A percentile compares a stretch with the other conserved stretches of the same genome.
phyloP scores from a whole-genome alignment of 2,888 invertebrate species.

The Digitonthophagus gazella region DNA sequence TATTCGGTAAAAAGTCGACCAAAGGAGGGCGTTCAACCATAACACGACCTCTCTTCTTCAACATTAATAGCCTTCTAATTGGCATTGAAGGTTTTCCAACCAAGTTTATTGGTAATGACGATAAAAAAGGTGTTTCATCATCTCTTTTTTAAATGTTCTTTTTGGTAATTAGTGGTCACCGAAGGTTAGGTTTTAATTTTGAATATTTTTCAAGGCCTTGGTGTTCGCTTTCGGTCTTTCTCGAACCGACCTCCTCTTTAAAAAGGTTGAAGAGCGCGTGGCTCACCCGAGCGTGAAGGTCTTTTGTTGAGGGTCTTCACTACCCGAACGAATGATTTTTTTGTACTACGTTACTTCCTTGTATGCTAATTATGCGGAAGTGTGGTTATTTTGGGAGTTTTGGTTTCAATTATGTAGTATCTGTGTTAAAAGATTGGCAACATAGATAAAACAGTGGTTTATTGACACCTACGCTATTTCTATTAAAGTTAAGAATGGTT shows the following conservation, averaged over 20 bases:
- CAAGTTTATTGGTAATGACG: not conserved
- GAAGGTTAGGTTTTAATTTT: not conserved
- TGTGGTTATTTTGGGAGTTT: conserved; percentile 1
- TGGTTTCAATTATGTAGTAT: not conserved
- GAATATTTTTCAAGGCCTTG: not conserved
- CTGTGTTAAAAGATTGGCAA: too few species aligned
- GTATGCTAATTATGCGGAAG: conserved; percentile 8
- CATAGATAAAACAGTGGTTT: not conserved
- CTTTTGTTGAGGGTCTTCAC: not conserved
- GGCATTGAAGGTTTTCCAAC: not conserved
- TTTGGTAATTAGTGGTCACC: not conserved
- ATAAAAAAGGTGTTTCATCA: not conserved
- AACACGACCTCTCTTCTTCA: not conserved
- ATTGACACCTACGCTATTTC: not conserved
- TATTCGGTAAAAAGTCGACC: not conserved
- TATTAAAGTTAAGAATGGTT: not conserved
- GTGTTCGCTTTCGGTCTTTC: not conserved
- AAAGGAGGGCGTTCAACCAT: not conserved
- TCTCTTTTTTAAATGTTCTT: not conserved
- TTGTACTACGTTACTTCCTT: conserved; percentile 6
- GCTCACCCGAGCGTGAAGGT: conserved; percentile 11
- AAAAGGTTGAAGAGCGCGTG: conserved; percentile 11
- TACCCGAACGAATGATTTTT: conserved; percentile 10
- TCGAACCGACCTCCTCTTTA: not conserved
- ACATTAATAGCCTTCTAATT: not conserved